These are phyloP conservation scores for Sminthopsis crassicaudata DNA, from an alignment of 2,113 vertebrate species.

Conservation along the genomic window DNA sequence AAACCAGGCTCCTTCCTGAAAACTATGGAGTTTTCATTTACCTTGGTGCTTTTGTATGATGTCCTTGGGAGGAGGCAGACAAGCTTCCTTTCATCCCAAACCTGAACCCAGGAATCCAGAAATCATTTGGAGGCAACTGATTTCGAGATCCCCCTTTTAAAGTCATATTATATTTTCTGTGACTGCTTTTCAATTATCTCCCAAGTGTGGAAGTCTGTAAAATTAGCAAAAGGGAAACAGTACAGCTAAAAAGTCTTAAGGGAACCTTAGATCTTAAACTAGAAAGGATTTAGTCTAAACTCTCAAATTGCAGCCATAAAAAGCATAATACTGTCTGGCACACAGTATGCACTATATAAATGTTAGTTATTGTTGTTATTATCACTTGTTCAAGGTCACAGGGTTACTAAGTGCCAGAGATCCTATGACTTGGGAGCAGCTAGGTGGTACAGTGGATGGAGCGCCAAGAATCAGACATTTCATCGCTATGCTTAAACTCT, in stretches of 20 bases:
- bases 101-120: constrained; percentile 51
- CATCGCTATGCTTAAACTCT: background rate
- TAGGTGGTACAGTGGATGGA: background rate
- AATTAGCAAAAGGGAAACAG: constrained; percentile 51
- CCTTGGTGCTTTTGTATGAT: constrained; percentile 38
- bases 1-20: constrained; percentile 36
- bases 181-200: constrained; percentile 28
- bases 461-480: background rate
- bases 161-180: constrained; percentile 41
- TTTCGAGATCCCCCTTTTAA: constrained; percentile 57
- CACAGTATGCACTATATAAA: background rate
- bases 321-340: background rate
- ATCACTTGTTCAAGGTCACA: background rate
- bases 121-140: constrained; percentile 6
- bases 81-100: constrained; percentile 47
- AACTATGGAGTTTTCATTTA: constrained; percentile 58
- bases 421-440: background rate
- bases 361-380: background rate
- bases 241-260: constrained; percentile 28
- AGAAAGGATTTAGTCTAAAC: background rate
- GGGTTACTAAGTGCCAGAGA: background rate
- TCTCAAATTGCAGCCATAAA: background rate
- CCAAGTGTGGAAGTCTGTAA: constrained; percentile 40
- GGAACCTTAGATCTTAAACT: background rate
- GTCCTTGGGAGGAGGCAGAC: constrained; percentile 28